Percentiles rank a stretch among this genome's conserved stretches.
These are phyloP conservation scores for Hedya salicella DNA, from an alignment of 2,888 invertebrate species.

Conservation along the genomic window DNA sequence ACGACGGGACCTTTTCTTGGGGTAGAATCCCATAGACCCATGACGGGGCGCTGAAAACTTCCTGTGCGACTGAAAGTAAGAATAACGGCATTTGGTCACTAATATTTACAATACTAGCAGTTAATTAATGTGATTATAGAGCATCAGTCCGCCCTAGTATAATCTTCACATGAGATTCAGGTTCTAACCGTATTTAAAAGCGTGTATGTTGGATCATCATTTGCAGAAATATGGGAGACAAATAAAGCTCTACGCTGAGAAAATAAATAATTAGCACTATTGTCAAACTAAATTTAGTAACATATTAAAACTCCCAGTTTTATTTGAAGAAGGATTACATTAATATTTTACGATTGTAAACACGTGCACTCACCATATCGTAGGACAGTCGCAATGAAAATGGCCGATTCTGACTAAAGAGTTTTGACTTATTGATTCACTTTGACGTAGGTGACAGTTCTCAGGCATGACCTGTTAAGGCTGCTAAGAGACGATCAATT, in stretches of 20 bases:
- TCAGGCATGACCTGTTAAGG: not conserved
- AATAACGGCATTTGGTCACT: conserved; percentile 1
- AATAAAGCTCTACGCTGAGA: conserved; percentile 18
- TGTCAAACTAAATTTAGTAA: not conserved
- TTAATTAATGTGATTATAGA: not conserved
- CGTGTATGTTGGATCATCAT: conserved; percentile 87
- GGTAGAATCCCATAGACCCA: conserved; percentile 99
- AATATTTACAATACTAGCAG: not conserved
- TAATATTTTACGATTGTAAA: conserved; percentile 44
- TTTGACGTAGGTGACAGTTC: conserved; percentile 10
- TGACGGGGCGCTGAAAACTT: conserved; percentile 99
- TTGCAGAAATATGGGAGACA: conserved; percentile 48
- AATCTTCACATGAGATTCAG: conserved; percentile 88
- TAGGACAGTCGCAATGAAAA: conserved; percentile 76
- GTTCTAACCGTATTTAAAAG: conserved; percentile 87
- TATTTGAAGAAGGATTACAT: conserved; percentile 39
- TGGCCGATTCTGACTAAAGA: conserved; percentile 59
- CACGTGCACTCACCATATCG: conserved; percentile 68
- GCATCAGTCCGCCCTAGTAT: conserved; percentile 91
- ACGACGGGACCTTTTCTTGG: conserved; percentile 97
- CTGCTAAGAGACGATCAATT: not conserved
- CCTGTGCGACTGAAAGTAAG: conserved; percentile 95
- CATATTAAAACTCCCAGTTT: not conserved
- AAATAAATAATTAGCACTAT: conserved; percentile 15
- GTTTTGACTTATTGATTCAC: conserved; percentile 11